Percentiles rank a stretch among this genome's conserved stretches.
These are phyloP conservation scores for Melieria crassipennis DNA, from an alignment of 2,888 invertebrate genomes.

Conservation along the genomic window DNA sequence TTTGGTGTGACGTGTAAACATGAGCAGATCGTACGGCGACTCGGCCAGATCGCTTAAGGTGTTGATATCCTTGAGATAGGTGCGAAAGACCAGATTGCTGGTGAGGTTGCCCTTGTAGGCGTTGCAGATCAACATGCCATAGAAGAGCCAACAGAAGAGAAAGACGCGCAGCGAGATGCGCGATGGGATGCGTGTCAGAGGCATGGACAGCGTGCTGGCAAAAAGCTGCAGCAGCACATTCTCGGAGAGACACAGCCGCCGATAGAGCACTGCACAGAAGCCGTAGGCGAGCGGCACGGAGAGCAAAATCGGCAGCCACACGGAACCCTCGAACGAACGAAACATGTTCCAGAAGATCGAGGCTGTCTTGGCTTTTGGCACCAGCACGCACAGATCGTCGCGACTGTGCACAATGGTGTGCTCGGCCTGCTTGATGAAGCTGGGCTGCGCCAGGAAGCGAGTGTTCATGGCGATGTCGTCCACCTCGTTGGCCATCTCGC, in stretches of 20 bases:
- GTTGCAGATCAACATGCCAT: conserved; percentile 59
- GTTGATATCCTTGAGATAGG: conserved; percentile 57
- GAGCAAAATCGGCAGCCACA: conserved; percentile 54
- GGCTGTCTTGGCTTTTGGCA: conserved; percentile 68
- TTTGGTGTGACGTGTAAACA: conserved; percentile 63
- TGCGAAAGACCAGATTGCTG: conserved; percentile 59
- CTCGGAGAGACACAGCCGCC: conserved; percentile 21
- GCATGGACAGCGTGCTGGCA: conserved; percentile 52
- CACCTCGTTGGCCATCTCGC: conserved; percentile 49
- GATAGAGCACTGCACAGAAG: conserved; percentile 46
- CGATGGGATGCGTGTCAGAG: conserved; percentile 44
- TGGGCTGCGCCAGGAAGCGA: conserved; percentile 67
- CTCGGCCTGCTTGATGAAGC: conserved; percentile 68
- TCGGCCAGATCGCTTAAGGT: conserved; percentile 53
- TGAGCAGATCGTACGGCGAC: conserved; percentile 61
- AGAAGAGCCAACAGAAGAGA: conserved; percentile 58
- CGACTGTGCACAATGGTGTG: conserved; percentile 68
- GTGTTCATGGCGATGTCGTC: conserved; percentile 69
- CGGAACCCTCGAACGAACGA: conserved; percentile 55
- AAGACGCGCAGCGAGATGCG: conserved; percentile 51
- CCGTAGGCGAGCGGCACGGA: conserved; percentile 50
- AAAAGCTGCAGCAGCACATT: conserved; percentile 49
- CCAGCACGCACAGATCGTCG: conserved; percentile 70
- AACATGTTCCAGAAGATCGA: conserved; percentile 67
- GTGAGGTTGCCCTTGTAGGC: conserved; percentile 63